phyloP scores from a whole-genome alignment of 1,140 invertebrate genomes.

The Leptopilina boulardi region DNA sequence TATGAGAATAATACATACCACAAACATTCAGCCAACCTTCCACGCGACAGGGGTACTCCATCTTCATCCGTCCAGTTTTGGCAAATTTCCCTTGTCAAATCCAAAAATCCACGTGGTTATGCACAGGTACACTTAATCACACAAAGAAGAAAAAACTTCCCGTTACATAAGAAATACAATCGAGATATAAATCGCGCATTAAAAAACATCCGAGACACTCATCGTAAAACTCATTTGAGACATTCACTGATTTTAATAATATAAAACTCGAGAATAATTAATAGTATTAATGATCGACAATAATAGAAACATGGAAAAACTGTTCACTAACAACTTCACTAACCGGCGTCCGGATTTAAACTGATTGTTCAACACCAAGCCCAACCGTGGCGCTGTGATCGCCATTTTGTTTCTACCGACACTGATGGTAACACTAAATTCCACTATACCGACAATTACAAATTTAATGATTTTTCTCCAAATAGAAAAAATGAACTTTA shows the following conservation, averaged over 20 bases:
- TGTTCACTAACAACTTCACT: conserved; percentile 53
- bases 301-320: background rate
- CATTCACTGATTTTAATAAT: conserved; percentile 27
- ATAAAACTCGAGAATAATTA: conserved; percentile 12
- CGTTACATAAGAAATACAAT: conserved; percentile 37
- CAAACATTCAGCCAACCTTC: conserved; percentile 81
- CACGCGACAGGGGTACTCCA: conserved; percentile 79
- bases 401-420: conserved; percentile 43
- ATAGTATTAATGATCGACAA: conserved; percentile 8
- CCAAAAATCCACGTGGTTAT: conserved; percentile 42
- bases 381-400: conserved; percentile 34
- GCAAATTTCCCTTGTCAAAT: conserved; percentile 39
- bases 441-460: conserved; percentile 36
- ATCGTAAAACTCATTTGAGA: conserved; percentile 34
- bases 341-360: conserved; percentile 66
- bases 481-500: background rate
- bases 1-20: conserved; percentile 75
- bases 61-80: conserved; percentile 64
- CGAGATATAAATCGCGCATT: conserved; percentile 45
- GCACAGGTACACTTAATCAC: conserved; percentile 57
- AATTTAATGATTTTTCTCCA: background rate
- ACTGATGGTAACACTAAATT: conserved; percentile 39
- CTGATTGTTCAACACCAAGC: conserved; percentile 55
- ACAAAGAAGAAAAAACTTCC: conserved; percentile 47
- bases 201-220: conserved; percentile 33